A percentile compares a stretch with the other conserved stretches of the same genome.
These are phyloP conservation scores for Tinea trinotella DNA, from an alignment of 2,888 invertebrate genomes.

Conservation along the genomic window DNA sequence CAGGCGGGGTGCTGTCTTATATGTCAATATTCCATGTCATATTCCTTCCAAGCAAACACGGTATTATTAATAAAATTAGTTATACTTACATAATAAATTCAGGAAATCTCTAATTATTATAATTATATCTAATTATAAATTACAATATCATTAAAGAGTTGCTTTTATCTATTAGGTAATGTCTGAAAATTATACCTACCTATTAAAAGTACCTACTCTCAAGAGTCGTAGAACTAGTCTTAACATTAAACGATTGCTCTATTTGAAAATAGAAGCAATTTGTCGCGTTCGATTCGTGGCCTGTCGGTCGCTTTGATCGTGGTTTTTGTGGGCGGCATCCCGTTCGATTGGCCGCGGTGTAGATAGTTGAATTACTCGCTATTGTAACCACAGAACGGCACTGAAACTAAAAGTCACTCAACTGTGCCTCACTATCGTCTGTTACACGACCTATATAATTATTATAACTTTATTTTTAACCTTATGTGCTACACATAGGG, in stretches of 20 bases:
- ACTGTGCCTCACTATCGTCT: background rate
- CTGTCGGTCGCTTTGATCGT: constrained; percentile 55
- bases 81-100: too few species aligned
- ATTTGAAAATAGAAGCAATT: constrained; percentile 59
- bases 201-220: too few species aligned
- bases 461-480: background rate
- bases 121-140: too few species aligned
- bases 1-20: too few species aligned
- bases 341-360: constrained; percentile 44
- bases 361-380: constrained; percentile 35
- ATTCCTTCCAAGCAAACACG: too few species aligned
- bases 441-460: background rate
- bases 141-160: too few species aligned
- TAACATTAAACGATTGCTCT: constrained; percentile 40
- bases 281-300: constrained; percentile 57
- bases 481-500: background rate
- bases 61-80: too few species aligned
- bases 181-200: too few species aligned
- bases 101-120: too few species aligned
- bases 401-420: constrained; percentile 11
- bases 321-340: constrained; percentile 51
- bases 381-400: constrained; percentile 18
- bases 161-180: too few species aligned
- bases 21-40: too few species aligned
- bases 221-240: too few species aligned